Evolutionary conservation across 2,113 vertebrate species (phyloP).

Genomic region (Zosterops japonicus): DNA sequence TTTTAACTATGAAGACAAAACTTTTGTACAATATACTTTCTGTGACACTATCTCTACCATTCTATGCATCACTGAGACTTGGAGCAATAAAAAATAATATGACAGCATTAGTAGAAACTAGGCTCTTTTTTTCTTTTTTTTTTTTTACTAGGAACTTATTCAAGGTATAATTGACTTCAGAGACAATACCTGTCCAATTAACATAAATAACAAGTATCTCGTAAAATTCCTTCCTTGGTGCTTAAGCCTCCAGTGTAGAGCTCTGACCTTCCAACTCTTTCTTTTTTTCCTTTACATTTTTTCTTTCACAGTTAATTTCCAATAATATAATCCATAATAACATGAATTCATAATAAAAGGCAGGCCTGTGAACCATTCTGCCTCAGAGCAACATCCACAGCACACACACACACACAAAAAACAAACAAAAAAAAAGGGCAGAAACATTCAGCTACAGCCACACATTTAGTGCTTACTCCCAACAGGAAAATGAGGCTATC

Average conservation of each 20-base stretch:
- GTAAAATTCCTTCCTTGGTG: neutral
- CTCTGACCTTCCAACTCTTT: neutral
- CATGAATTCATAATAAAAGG: neutral
- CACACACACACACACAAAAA: too few relatives aligned
- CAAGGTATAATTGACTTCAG: neutral
- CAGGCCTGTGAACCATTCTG: neutral
- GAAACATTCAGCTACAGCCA: neutral
- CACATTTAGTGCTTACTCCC: neutral
- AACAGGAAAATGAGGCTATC: neutral
- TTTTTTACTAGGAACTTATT: neutral
- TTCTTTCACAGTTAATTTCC: neutral
- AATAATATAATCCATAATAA: neutral
- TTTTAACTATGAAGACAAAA: constrained; percentile 22
- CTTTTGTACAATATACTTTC: neutral
- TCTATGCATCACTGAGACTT: neutral
- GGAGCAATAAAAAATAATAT: neutral
- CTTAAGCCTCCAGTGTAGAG: neutral
- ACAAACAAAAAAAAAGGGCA: neutral
- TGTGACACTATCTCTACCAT: neutral
- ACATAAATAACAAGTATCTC: neutral
- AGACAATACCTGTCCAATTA: neutral
- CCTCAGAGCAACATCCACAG: neutral
- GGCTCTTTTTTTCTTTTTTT: neutral
- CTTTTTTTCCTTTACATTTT: neutral
- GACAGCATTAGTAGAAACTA: neutral